Conservation (phyloP, 1,140 invertebrate species). For the Papilio polytes region DNA sequence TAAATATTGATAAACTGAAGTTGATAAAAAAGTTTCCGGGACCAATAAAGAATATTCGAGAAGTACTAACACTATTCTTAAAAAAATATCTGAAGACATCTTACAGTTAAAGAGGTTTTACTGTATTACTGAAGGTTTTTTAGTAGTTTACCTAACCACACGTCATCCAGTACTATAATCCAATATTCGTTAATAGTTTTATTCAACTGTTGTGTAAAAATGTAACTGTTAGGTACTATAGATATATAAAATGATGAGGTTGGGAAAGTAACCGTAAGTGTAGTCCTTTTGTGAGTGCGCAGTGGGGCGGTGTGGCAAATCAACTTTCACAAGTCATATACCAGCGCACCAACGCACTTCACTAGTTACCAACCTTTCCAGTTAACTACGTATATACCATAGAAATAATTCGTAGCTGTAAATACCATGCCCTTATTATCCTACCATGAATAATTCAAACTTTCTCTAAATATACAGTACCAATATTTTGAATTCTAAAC, state of each 20-base stretch:
- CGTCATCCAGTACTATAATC: too few relatives aligned
- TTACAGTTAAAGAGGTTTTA: background rate
- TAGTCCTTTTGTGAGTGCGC: conserved; percentile 50
- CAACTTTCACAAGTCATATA: conserved; percentile 71
- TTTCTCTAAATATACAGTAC: conserved; percentile 35
- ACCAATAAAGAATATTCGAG: background rate
- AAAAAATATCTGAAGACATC: background rate
- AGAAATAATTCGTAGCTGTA: conserved; percentile 47
- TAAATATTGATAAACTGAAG: background rate
- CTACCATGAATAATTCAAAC: conserved; percentile 60
- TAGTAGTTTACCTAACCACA: too few relatives aligned
- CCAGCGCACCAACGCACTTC: conserved; percentile 47
- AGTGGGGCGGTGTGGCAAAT: conserved; percentile 54
- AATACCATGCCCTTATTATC: conserved; percentile 54
- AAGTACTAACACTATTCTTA: background rate
- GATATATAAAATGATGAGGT: background rate
- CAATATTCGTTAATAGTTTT: too few relatives aligned
- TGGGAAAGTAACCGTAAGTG: conserved; percentile 64
- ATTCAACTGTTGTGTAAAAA: too few relatives aligned
- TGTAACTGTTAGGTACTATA: too few relatives aligned
- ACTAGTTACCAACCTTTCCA: conserved; percentile 52
- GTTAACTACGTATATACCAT: conserved; percentile 50
- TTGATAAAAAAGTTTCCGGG: background rate
- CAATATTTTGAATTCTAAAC: conserved; percentile 21
- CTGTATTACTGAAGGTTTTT: too few relatives aligned